Conservation (phyloP, 2,113 vertebrate genomes). For the Paraplagusia blochii region DNA sequence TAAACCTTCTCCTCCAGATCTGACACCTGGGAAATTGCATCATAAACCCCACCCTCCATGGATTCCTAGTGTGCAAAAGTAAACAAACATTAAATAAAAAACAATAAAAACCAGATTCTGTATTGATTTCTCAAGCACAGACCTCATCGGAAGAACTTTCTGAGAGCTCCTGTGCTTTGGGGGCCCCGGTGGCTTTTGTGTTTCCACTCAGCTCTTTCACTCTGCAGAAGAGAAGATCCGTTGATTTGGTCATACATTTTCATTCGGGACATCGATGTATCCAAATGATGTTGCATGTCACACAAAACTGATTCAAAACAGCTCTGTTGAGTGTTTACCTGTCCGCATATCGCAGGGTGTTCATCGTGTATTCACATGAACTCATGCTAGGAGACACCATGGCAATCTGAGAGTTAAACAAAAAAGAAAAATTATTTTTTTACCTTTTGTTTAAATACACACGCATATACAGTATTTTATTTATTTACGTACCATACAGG, state of each 20-base stretch:
- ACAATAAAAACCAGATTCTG: background rate
- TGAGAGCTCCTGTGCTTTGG: slow-evolving; percentile 35
- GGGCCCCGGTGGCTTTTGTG: slow-evolving; percentile 28
- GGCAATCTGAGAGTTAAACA: slow-evolving; percentile 81
- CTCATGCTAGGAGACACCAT: slow-evolving; percentile 95
- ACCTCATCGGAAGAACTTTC: slow-evolving; percentile 69
- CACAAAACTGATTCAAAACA: background rate
- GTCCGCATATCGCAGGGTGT: slow-evolving; percentile 95
- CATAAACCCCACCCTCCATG: slow-evolving; percentile 45
- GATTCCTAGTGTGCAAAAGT: slow-evolving; percentile 59
- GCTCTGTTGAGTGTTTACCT: slow-evolving; percentile 74
- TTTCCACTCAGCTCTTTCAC: slow-evolving; percentile 73
- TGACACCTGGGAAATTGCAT: slow-evolving; percentile 62
- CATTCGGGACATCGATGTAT: too few relatives aligned
- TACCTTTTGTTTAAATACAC: background rate
- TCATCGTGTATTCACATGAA: slow-evolving; percentile 95
- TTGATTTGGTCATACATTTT: background rate
- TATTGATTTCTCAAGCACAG: background rate
- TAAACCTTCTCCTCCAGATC: slow-evolving; percentile 66
- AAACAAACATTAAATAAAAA: background rate
- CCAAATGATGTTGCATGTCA: too few relatives aligned
- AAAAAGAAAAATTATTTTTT: background rate
- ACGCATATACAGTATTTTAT: background rate
- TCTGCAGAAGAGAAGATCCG: slow-evolving; percentile 37
- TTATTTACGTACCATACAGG: slow-evolving; percentile 88